Evolutionary conservation across 2,797 vertebrate species (phyloP), one percentile per base, ranked within the genome.

Genomic region (Enteromius fasciolatus): DNA sequence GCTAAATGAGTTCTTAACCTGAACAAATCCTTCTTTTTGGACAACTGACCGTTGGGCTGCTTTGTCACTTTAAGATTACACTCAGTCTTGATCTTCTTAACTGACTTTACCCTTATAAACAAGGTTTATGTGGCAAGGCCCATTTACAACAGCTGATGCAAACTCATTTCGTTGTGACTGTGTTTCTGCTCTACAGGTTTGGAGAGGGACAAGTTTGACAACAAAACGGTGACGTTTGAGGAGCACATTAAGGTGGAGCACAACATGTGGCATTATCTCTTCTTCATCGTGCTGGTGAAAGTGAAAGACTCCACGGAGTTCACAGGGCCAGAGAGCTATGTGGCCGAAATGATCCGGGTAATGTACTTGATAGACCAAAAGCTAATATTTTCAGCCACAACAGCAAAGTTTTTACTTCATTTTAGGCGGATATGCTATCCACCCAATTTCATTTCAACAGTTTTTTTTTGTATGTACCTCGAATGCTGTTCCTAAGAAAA

Each of bases 261-360:
- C 95, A 99, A 99, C 91, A 99, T 99, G 98, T 99, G 97, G 98
- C 98, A 99, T 84, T 99, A 99, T 69, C 92, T 99, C 88, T 99
- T 95, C 92, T 99, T 99, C 89, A 99, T 99, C 11, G 98, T 99
- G 20, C 90, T 99, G 84, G 97, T 99, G 78, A 98, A 98, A 91
- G 98, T 99, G 28, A 99, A 99, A 90, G 98, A 99, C 86, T 98
- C 97, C 5, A 99, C 98, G 0, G 98, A 99, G 87, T 99, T 98
- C 88, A 99, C 98, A 0, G 98, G 98, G 48, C 98, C 98, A 0
- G 98, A 99, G 92, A 99, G 98, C 86, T 99, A 99, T 0, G 98
- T 99, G 89, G 98, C 97, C 0, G 96, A 99, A 91, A 99, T 99
- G 98, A 99, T 99, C 92, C 93, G 96, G 96, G 98, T 99, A 90